phyloP scores from a whole-genome alignment of 2,113 vertebrate species.

The Malurus cyaneus region DNA sequence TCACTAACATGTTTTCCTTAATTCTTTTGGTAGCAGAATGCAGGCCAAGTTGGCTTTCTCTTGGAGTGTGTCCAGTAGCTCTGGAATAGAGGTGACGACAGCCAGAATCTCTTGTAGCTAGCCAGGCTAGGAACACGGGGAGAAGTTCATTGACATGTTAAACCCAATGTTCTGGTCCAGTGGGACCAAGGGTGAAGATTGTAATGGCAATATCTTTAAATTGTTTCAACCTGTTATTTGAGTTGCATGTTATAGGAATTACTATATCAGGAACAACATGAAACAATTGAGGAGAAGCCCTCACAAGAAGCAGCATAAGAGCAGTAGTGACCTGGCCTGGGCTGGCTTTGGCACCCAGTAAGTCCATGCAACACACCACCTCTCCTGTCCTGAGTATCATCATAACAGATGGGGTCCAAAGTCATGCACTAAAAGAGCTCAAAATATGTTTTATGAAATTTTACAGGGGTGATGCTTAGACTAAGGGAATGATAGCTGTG shows the following conservation, averaged over 20 bases:
- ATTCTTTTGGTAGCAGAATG: not conserved
- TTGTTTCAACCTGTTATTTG: not conserved
- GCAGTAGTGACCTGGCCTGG: not conserved
- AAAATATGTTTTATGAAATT: not conserved
- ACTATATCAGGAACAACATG: not conserved
- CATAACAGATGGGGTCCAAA: not conserved
- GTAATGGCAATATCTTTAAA: not conserved
- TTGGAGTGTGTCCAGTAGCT: not conserved
- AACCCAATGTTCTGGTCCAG: not conserved
- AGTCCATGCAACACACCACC: not conserved
- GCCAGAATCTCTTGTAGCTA: not conserved
- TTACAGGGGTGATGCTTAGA: not conserved
- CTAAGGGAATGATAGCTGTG: not conserved
- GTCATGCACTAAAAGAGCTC: not conserved
- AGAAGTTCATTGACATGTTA: not conserved
- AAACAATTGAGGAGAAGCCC: not conserved
- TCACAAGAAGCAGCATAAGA: not conserved
- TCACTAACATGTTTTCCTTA: not conserved
- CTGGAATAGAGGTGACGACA: not conserved
- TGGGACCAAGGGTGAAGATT: not conserved
- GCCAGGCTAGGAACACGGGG: not conserved
- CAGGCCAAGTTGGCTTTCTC: not conserved
- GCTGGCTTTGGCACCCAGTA: not conserved
- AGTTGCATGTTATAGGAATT: not conserved
- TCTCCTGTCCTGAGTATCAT: not conserved